These are phyloP conservation scores for Lophochroa leadbeateri DNA, from an alignment of 2,113 vertebrate genomes.

Conservation along the genomic window DNA sequence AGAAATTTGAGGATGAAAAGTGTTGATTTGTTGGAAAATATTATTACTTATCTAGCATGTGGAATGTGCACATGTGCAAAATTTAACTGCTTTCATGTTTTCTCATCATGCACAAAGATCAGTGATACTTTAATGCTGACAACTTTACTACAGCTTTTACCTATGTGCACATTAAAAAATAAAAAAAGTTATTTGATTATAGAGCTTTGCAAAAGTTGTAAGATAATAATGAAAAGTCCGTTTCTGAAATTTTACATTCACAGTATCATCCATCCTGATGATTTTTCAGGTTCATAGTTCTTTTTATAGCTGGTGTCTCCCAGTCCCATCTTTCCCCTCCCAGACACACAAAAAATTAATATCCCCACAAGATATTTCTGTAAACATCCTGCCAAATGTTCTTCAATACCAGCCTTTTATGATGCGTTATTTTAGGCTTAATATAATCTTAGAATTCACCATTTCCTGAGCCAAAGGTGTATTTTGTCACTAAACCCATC, in stretches of 20 bases:
- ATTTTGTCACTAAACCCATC: constrained; percentile 20
- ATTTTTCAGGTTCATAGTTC: not conserved
- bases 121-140: not conserved
- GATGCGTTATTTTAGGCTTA: not conserved
- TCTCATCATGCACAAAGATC: not conserved
- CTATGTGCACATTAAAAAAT: not conserved
- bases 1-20: not conserved
- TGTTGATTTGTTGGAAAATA: not conserved
- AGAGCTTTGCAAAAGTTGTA: not conserved
- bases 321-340: not conserved
- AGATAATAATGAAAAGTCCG: not conserved
- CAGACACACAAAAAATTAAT: not conserved
- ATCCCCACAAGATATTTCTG: not conserved
- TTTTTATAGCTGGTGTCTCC: not conserved
- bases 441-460: not conserved
- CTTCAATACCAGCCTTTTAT: not conserved
- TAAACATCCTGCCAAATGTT: not conserved
- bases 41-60: not conserved
- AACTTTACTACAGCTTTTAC: not conserved
- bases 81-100: not conserved
- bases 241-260: not conserved
- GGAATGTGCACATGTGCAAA: rapidly evolving
- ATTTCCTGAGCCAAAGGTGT: not conserved
- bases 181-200: not conserved
- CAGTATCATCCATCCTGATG: not conserved